A percentile compares a stretch with the other conserved stretches of the same genome.
These are phyloP conservation scores for Euthynnus affinis DNA, from an alignment of 2,797 vertebrate species.

Conservation along the genomic window DNA sequence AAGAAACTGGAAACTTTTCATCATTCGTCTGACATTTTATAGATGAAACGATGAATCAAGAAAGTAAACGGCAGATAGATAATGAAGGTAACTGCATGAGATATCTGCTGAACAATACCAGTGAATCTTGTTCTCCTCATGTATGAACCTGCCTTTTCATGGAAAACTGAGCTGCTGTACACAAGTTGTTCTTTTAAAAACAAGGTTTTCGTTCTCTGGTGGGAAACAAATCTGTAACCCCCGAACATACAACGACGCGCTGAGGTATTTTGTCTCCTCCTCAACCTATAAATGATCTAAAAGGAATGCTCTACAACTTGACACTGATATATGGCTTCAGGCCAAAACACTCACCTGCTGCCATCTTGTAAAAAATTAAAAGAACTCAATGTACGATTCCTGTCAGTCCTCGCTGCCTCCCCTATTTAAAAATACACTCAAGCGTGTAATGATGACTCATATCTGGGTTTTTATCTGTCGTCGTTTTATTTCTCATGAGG, in stretches of 20 bases:
- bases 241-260: too few relatives aligned
- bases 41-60: too few relatives aligned
- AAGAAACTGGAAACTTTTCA: too few relatives aligned
- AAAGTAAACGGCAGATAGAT: not conserved
- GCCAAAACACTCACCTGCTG: slow-evolving; percentile 53
- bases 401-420: not conserved
- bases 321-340: slow-evolving; percentile 42
- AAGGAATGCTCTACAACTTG: slow-evolving; percentile 1
- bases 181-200: not conserved
- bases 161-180: too few relatives aligned
- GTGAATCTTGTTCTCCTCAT: too few relatives aligned
- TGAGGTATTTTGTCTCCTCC: slow-evolving; percentile 11
- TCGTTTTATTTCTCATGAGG: not conserved
- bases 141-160: too few relatives aligned
- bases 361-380: slow-evolving; percentile 30
- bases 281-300: slow-evolving; percentile 47
- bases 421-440: not conserved
- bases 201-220: too few relatives aligned
- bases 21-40: too few relatives aligned
- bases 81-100: not conserved
- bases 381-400: slow-evolving; percentile 37
- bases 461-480: too few relatives aligned
- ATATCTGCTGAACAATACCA: too few relatives aligned
- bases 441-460: not conserved
- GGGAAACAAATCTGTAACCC: not conserved